phyloP scores from a whole-genome alignment of 2,888 invertebrate species.

The Thymelicus lineola region DNA sequence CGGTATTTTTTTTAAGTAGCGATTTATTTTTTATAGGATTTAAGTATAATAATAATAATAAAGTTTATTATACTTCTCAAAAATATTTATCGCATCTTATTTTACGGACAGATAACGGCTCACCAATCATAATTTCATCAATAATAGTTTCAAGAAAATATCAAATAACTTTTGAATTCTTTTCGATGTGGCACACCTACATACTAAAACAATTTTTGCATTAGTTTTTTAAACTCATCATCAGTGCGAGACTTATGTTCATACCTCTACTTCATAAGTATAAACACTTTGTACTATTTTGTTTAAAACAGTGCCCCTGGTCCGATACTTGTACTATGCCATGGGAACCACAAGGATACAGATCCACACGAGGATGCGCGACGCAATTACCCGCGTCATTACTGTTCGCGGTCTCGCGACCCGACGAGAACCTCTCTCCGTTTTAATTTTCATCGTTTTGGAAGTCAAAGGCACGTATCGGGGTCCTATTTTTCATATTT shows the following conservation, averaged over 20 bases:
- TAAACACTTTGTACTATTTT: background rate
- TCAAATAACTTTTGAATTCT: too few relatives aligned
- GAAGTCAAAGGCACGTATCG: slow-evolving; percentile 39
- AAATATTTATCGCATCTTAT: too few relatives aligned
- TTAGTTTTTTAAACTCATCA: background rate
- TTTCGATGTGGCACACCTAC: too few relatives aligned
- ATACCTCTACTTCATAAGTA: background rate
- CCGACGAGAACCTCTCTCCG: slow-evolving; percentile 50
- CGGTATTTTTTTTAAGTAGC: too few relatives aligned
- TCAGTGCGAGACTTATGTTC: background rate
- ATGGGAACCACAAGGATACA: slow-evolving; percentile 41
- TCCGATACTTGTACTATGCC: slow-evolving; percentile 34
- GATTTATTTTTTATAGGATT: too few relatives aligned
- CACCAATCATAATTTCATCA: too few relatives aligned
- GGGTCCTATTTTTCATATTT: slow-evolving; percentile 29
- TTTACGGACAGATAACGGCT: too few relatives aligned
- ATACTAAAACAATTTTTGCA: background rate
- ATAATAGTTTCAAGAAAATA: too few relatives aligned
- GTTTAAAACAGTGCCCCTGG: slow-evolving; percentile 2
- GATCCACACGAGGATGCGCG: slow-evolving; percentile 47
- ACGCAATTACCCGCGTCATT: slow-evolving; percentile 57
- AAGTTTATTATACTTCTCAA: too few relatives aligned
- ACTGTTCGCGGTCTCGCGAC: slow-evolving; percentile 41
- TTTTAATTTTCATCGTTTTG: slow-evolving; percentile 49
- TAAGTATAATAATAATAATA: too few relatives aligned